phyloP scores from a whole-genome alignment of 2,888 invertebrate species.

The Lasius platythorax region DNA sequence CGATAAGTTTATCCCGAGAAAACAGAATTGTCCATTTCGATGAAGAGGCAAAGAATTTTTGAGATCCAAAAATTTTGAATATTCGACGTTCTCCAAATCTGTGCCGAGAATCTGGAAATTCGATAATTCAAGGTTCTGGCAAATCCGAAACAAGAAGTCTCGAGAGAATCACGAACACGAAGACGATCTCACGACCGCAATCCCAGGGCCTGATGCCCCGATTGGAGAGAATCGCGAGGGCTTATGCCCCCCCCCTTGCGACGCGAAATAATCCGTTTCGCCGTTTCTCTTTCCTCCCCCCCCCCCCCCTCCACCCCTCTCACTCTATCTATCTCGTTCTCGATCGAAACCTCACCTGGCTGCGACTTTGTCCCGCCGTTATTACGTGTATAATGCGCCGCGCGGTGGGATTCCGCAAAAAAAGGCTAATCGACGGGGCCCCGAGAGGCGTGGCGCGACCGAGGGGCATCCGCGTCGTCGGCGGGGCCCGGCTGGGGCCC shows the following conservation, averaged over 20 bases:
- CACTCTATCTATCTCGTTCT: background rate
- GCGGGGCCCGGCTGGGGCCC: slow-evolving; percentile 18
- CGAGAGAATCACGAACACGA: background rate
- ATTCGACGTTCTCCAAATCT: background rate
- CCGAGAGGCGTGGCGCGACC: slow-evolving; percentile 32
- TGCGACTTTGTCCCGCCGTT: slow-evolving; percentile 73
- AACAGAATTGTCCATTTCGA: no score
- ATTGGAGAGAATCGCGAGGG: slow-evolving; percentile 9
- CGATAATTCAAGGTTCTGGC: background rate
- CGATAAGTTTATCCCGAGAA: background rate
- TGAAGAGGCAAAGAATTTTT: no score
- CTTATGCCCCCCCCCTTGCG: slow-evolving; percentile 9
- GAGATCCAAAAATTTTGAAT: background rate
- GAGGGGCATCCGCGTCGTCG: background rate
- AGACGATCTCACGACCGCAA: slow-evolving; percentile 1
- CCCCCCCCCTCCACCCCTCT: background rate
- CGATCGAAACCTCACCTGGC: slow-evolving; percentile 48
- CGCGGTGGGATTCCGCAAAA: slow-evolving; percentile 64
- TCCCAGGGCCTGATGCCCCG: slow-evolving; percentile 2
- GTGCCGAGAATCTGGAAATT: background rate
- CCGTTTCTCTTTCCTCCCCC: slow-evolving; percentile 18
- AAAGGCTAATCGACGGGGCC: slow-evolving; percentile 68
- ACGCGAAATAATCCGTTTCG: slow-evolving; percentile 36
- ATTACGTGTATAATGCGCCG: slow-evolving; percentile 72
- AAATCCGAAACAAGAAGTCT: background rate